Conservation (phyloP, 2,113 vertebrate species). For the Emydura subglobosa region DNA sequence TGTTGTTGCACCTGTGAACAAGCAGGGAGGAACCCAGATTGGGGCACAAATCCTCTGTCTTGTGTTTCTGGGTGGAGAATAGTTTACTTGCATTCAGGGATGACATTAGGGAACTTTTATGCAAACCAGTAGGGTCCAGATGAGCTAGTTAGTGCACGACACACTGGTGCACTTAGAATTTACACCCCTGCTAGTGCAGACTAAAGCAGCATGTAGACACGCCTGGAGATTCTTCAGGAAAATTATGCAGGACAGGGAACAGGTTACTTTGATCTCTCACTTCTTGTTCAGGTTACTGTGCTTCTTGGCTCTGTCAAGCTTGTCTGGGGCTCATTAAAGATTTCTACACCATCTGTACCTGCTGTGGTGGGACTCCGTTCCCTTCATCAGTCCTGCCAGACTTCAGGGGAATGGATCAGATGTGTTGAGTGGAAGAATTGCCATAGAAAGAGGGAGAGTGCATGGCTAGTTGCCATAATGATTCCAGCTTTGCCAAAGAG, state of each 20-base stretch:
- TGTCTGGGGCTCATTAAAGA: fast-evolving
- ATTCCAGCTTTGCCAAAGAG: background rate
- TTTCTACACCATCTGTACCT: background rate
- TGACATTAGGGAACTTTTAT: background rate
- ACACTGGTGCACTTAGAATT: background rate
- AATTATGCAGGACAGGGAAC: background rate
- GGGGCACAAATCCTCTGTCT: background rate
- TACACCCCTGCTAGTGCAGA: background rate
- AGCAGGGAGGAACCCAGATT: background rate
- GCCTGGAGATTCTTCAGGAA: background rate
- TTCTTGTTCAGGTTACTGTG: background rate
- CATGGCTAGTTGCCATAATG: background rate
- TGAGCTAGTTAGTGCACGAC: background rate
- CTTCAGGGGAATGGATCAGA: background rate
- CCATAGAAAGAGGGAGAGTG: background rate
- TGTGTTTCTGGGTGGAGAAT: background rate
- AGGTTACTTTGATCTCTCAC: background rate
- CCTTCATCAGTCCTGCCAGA: background rate
- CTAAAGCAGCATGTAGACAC: background rate
- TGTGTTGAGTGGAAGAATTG: background rate
- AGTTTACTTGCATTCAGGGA: background rate
- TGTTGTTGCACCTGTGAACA: background rate
- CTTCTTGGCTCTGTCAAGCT: background rate
- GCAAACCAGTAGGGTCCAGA: background rate
- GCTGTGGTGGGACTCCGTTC: background rate